phyloP scores from a whole-genome alignment of 1,140 invertebrate genomes.

The Hyposmocoma kahamanoa region DNA sequence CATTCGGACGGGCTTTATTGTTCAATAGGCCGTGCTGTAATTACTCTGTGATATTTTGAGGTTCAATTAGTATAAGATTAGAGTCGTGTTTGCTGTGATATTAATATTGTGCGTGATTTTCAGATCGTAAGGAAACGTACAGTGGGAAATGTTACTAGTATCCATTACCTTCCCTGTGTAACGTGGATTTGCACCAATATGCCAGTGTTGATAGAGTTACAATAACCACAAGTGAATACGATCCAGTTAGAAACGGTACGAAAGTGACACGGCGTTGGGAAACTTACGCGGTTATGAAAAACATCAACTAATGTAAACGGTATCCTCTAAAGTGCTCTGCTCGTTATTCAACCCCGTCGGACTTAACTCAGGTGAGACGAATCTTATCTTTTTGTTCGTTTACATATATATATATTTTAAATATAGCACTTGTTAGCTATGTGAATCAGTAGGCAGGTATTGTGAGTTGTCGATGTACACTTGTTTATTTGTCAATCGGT shows the following conservation, averaged over 20 bases:
- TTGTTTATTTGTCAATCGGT: no score
- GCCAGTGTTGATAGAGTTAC: conserved; percentile 53
- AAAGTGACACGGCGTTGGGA: conserved; percentile 51
- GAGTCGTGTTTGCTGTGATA: conserved; percentile 12
- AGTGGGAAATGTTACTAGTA: conserved; percentile 47
- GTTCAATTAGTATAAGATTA: neutral
- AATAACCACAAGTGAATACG: conserved; percentile 58
- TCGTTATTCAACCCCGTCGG: no score
- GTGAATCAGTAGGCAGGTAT: no score
- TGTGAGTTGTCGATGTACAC: no score
- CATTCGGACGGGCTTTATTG: conserved; percentile 8
- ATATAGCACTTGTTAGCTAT: no score
- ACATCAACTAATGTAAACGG: conserved; percentile 29
- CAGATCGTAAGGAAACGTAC: conserved; percentile 32
- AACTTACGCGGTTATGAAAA: conserved; percentile 48
- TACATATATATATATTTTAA: no score
- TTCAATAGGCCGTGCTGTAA: neutral
- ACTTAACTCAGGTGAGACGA: no score
- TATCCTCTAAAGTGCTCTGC: conserved; percentile 41
- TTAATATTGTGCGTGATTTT: conserved; percentile 34
- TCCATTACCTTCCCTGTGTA: conserved; percentile 52
- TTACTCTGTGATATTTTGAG: conserved; percentile 35
- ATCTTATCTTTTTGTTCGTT: no score
- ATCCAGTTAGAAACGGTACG: conserved; percentile 43
- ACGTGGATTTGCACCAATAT: conserved; percentile 40